Base-by-base conservation (phyloP, 2,888 invertebrate genomes). In the Dolichopus griseipennis region DNA sequence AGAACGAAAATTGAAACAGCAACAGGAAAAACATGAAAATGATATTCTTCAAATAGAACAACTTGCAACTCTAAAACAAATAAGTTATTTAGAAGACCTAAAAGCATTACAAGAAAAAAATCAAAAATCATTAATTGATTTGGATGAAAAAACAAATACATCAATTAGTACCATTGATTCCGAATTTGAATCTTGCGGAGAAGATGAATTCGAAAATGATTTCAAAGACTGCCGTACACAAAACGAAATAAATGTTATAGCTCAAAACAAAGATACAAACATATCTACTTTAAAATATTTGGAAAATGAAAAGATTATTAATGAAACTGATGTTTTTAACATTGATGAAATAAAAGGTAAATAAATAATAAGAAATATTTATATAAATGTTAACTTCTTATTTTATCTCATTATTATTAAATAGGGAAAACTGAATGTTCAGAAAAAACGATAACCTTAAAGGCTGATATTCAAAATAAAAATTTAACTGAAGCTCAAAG, bases 401-500 rank as follows among this genome's bases (percentile, higher is more conserved):
- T 27, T 27, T n/a, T 27, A 27, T 27, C 27, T 27, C 2, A 27
- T n/a, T 27, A 27, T 27, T 37, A 37, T 37, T 37, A 37, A 37
- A 37, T 12, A 37, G 37, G 37, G 4, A 12, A 37, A 8, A 7
- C 12, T 5, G 68, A 72, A n/a, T 74, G 72, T 6, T 6, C 18
- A 2, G 52, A 52, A 34, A 73, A 72, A 65, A 7, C 41, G 62
- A 64, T 71, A 68, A 41, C 61, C 34, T 18, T 65, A 65, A 33
- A 67, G 6, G 34, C 67, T 27, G 20, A 68, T 20, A 61, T 62
- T n/a, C 12, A 52, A n/a, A 52, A 52, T 52, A 52, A 52, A 18
- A 34, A 63, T 1, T 83, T 87, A 69, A 86, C 83, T 18, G 86
- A 86, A 68, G 87, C 88, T 0, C 79, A 87, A 71, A 77, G 82